Evolutionary conservation across 2,797 vertebrate genomes (phyloP), one percentile per base, ranked within the genome.

Genomic region (Coilia nasus): DNA sequence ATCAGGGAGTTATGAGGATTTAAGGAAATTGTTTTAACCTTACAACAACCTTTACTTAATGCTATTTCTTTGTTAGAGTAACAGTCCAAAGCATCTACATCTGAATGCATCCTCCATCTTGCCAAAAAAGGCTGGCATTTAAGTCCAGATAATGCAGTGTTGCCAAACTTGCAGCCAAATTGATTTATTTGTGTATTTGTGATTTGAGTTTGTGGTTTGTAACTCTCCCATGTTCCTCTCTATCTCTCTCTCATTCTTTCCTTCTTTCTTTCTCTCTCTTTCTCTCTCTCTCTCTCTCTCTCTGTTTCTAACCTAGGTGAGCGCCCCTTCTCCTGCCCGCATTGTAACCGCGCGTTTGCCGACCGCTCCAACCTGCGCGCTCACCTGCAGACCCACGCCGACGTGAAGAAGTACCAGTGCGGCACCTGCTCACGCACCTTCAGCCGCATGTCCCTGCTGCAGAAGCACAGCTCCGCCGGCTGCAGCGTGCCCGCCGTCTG

Each of bases 321-420:
- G 91, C 94, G 95, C 0, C 95, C 95, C 0, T 96, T 96, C 90
- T 95, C 95, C 86, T 96, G 95, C 91, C 93, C 97, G 4, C 98
- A 98, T 91, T 99, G 98, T 94, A 99, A 96, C 94, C 95, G 98
- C 0, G 98, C 98, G 82, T 99, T 99, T 0, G 98, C 98, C 0
- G 98, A 99, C 94, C 98, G 97, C 90, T 99, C 98, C 86, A 99
- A 99, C 94, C 96, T 99, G 90, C 95, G 98, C 0, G 98, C 98
- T 25, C 98, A 99, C 86, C 96, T 98, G 92, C 98, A 99, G 96
- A 99, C 98, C 81, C 98, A 99, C 85, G 97, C 97, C 0, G 97
- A 98, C 67, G 97, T 99, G 89, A 99, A 99, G 95, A 98, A 98
- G 93, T 99, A 99, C 93, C 98, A 98, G 87, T 99, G 98, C 84